A percentile compares a stretch with the other conserved stretches of the same genome.
Evolutionary conservation across 1,140 invertebrate genomes (phyloP).

Genomic region (Pseudomyrmex gracilis): DNA sequence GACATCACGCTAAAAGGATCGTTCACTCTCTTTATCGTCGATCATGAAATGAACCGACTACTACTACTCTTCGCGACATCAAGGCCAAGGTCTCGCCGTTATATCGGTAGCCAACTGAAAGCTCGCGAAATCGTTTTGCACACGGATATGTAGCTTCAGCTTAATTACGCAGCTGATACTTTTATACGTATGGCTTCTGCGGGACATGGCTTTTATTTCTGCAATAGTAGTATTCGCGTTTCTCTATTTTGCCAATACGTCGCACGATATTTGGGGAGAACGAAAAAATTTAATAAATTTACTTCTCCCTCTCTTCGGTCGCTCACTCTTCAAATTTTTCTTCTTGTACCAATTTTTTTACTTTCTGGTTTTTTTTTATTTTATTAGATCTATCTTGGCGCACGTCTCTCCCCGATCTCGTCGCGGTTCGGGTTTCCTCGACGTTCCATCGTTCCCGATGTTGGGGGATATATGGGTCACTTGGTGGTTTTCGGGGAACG

Average conservation of each 20-base stretch:
- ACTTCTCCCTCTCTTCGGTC: too few species aligned
- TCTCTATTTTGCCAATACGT: not conserved
- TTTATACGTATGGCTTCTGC: not conserved
- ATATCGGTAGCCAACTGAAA: not conserved
- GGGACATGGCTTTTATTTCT: not conserved
- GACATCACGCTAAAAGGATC: not conserved
- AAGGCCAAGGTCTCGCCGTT: constrained; percentile 35
- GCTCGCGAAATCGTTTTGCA: not conserved
- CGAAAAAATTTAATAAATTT: not conserved
- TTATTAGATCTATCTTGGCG: too few species aligned
- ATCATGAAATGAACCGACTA: not conserved
- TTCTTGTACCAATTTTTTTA: too few species aligned
- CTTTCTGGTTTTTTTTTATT: too few species aligned
- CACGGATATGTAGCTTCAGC: not conserved
- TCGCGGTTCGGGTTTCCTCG: not conserved
- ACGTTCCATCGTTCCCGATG: too few species aligned
- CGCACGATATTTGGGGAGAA: not conserved
- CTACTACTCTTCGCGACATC: not conserved
- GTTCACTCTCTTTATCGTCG: constrained; percentile 10
- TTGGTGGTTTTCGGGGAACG: constrained; percentile 67
- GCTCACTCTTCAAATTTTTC: too few species aligned
- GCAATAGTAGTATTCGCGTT: not conserved
- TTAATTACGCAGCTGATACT: not conserved
- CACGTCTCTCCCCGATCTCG: constrained; percentile 2
- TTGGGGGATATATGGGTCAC: constrained; percentile 61